Conservation (phyloP, 37 sponge, comb jelly and placozoan species). For the Theonella swinhoei region DNA sequence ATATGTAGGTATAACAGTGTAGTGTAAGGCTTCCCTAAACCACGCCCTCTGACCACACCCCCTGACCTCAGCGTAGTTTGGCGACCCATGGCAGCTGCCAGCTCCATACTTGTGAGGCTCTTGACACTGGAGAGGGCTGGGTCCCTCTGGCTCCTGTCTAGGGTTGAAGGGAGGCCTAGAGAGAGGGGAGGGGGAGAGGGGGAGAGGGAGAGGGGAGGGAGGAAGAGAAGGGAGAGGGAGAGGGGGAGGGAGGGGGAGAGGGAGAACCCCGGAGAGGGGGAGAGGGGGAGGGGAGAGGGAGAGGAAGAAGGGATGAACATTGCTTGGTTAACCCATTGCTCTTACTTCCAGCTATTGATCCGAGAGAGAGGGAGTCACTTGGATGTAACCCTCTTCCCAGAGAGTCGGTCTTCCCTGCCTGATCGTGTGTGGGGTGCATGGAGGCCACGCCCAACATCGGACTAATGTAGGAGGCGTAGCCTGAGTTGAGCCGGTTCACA, state of each 20-base stretch:
- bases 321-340: background rate
- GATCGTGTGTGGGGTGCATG: conserved; percentile 6
- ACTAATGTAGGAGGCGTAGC: conserved; percentile 27
- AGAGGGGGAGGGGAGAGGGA: background rate
- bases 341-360: conserved; percentile 19
- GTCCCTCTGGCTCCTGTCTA: no score
- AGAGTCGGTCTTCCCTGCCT: background rate
- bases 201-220: no score
- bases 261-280: background rate
- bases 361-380: background rate
- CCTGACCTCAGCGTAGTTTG: background rate
- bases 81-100: no score
- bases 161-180: background rate
- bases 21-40: no score
- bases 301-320: background rate
- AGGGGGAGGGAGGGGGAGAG: background rate
- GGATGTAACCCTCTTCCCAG: no score
- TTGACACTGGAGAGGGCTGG: no score
- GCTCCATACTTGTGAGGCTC: no score
- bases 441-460: conserved; percentile 52
- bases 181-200: no score
- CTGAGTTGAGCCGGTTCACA: conserved; percentile 59
- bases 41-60: no score
- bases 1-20: no score
- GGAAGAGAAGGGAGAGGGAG: background rate